A percentile compares a stretch with the other conserved stretches of the same genome.
These are phyloP conservation scores for Blastomussa wellsi DNA, from an alignment of 92 coral and sea anemone species.

Conservation along the genomic window DNA sequence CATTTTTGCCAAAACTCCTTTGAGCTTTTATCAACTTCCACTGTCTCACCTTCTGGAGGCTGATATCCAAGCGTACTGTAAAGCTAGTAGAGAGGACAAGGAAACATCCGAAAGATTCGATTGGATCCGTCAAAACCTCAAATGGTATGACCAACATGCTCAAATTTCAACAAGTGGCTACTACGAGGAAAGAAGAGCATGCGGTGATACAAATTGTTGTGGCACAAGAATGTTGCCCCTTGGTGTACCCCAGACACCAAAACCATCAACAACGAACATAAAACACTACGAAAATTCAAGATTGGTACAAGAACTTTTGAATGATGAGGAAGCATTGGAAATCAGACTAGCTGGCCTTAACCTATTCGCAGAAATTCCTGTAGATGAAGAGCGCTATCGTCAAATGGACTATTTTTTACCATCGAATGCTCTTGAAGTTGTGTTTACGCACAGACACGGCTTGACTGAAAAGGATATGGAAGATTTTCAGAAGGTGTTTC, in stretches of 20 bases:
- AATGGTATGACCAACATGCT: not conserved
- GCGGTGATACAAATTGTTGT: not conserved
- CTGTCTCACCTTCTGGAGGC: slow-evolving; percentile 49
- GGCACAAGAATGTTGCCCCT: not conserved
- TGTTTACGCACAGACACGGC: not conserved
- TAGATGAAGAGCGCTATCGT: not conserved
- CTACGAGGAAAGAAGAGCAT: not conserved
- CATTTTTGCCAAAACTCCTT: slow-evolving; percentile 38
- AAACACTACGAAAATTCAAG: not conserved
- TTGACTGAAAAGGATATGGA: not conserved
- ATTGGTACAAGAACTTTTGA: no score
- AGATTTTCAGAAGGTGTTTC: not conserved
- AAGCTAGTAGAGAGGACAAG: slow-evolving; percentile 42
- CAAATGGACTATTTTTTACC: not conserved
- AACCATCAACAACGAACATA: not conserved
- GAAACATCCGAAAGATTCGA: slow-evolving; percentile 36
- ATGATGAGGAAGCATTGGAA: not conserved
- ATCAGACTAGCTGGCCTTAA: not conserved
- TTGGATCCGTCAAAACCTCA: slow-evolving; percentile 33
- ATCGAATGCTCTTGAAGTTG: not conserved
- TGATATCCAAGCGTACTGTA: slow-evolving; percentile 50
- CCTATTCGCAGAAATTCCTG: not conserved
- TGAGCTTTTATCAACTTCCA: slow-evolving; percentile 23
- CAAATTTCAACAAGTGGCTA: not conserved
- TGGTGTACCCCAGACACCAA: not conserved